Percentiles rank a stretch among this genome's conserved stretches.
phyloP scores from a whole-genome alignment of 2,888 invertebrate genomes.

The Conus canariensis region DNA sequence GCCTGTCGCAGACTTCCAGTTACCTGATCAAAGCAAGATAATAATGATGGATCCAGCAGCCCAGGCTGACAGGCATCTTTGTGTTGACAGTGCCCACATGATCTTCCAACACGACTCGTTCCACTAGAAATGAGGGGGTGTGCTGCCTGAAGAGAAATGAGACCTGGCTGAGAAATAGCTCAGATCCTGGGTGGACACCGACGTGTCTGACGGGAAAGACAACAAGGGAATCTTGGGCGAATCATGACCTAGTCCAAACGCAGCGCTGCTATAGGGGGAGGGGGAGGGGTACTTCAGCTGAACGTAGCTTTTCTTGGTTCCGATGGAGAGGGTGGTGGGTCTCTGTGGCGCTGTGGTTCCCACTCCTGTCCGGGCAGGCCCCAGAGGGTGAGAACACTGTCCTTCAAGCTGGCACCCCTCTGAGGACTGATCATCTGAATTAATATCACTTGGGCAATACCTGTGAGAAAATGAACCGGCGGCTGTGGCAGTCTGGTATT shows the following conservation, averaged over 20 bases:
- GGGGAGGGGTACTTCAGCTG: slow-evolving; percentile 49
- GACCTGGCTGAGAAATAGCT: slow-evolving; percentile 89
- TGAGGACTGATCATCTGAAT: neutral
- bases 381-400: neutral
- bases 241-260: slow-evolving; percentile 51
- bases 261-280: slow-evolving; percentile 36
- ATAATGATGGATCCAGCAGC: neutral
- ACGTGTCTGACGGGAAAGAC: slow-evolving; percentile 74
- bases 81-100: neutral
- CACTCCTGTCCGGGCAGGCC: slow-evolving; percentile 61
- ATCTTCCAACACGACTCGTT: slow-evolving; percentile 62
- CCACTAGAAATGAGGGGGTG: slow-evolving; percentile 71
- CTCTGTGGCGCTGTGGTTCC: slow-evolving; percentile 80
- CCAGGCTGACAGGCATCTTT: neutral
- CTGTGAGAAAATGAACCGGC: neutral
- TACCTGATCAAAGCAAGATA: no score
- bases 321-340: slow-evolving; percentile 83
- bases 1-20: no score
- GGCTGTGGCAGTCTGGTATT: neutral
- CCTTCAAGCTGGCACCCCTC: neutral
- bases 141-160: slow-evolving; percentile 82
- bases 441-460: neutral
- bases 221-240: slow-evolving; percentile 56
- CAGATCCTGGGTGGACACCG: slow-evolving; percentile 84
- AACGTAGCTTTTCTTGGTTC: slow-evolving; percentile 81